Conservation (phyloP, 2,888 invertebrate species). For the Polydrusus pterygomalis region DNA sequence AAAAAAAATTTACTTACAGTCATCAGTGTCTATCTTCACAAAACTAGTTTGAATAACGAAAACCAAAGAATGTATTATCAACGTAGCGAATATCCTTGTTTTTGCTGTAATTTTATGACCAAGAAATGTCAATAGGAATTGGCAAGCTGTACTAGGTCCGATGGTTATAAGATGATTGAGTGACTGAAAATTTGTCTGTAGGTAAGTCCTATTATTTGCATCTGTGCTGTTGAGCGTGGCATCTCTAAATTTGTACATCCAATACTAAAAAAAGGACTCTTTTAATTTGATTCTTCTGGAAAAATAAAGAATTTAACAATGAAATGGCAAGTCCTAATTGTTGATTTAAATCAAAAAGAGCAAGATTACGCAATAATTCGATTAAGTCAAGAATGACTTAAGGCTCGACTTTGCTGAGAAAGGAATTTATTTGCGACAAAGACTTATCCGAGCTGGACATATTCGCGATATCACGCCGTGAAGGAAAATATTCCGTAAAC, state of each 20-base stretch:
- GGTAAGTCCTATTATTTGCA: constrained; percentile 47
- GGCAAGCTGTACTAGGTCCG: constrained; percentile 54
- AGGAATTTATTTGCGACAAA: too few relatives aligned
- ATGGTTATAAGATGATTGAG: constrained; percentile 53
- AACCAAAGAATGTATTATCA: constrained; percentile 47
- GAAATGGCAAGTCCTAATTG: too few relatives aligned
- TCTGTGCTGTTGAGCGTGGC: constrained; percentile 37
- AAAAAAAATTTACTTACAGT: constrained; percentile 57
- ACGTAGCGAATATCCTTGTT: constrained; percentile 49
- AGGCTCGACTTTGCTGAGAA: too few relatives aligned
- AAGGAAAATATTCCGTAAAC: too few relatives aligned
- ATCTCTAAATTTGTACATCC: constrained; percentile 58
- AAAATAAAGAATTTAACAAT: too few relatives aligned
- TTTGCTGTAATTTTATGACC: constrained; percentile 55
- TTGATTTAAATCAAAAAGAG: too few relatives aligned
- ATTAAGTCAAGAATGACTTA: too few relatives aligned
- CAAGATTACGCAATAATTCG: too few relatives aligned
- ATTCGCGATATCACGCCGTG: too few relatives aligned
- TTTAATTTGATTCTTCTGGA: too few relatives aligned
- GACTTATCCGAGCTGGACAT: too few relatives aligned
- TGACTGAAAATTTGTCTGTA: constrained; percentile 57
- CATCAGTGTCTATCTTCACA: constrained; percentile 54
- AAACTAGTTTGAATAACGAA: constrained; percentile 54
- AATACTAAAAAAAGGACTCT: constrained; percentile 56
- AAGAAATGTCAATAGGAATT: constrained; percentile 53